These are phyloP conservation scores for Leptobrachium leishanense DNA, from an alignment of 2,113 vertebrate genomes.

Conservation along the genomic window DNA sequence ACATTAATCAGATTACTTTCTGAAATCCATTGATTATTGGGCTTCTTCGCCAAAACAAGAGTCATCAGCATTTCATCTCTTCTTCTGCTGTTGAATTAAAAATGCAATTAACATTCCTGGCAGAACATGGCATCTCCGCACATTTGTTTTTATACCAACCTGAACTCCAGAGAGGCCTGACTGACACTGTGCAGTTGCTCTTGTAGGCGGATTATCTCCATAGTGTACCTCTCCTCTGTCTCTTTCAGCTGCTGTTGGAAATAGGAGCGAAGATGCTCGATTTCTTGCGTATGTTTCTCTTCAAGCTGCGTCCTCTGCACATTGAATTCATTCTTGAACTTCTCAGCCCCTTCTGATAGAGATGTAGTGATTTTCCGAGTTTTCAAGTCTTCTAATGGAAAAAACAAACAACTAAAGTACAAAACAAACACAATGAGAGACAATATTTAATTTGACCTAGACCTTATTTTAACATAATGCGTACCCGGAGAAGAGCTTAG, in stretches of 20 bases:
- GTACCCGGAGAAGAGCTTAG: too few species aligned
- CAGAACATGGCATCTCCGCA: too few species aligned
- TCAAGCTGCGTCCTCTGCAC: conserved; percentile 67
- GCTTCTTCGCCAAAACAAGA: too few species aligned
- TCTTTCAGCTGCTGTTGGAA: conserved; percentile 78
- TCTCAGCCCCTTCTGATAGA: conserved; percentile 55
- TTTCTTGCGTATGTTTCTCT: conserved; percentile 71
- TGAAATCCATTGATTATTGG: too few species aligned
- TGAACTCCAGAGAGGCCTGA: conserved; percentile 54
- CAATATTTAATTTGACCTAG: too few species aligned
- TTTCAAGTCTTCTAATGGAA: conserved; percentile 42
- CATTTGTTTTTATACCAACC: conserved; percentile 64
- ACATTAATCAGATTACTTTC: too few species aligned
- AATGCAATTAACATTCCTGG: too few species aligned
- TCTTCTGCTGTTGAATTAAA: too few species aligned
- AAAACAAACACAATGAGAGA: too few species aligned
- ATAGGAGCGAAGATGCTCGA: conserved; percentile 71
- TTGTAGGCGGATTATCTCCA: conserved; percentile 74
- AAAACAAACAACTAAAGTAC: too few species aligned
- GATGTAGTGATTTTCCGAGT: conserved; percentile 39
- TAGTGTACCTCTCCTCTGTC: conserved; percentile 68
- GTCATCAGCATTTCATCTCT: too few species aligned
- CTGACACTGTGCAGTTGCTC: conserved; percentile 67
- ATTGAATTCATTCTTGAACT: conserved; percentile 65
- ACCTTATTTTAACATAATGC: too few species aligned